These are phyloP conservation scores for Charadrius vociferus DNA, from an alignment of 2,113 vertebrate species.

Conservation along the genomic window DNA sequence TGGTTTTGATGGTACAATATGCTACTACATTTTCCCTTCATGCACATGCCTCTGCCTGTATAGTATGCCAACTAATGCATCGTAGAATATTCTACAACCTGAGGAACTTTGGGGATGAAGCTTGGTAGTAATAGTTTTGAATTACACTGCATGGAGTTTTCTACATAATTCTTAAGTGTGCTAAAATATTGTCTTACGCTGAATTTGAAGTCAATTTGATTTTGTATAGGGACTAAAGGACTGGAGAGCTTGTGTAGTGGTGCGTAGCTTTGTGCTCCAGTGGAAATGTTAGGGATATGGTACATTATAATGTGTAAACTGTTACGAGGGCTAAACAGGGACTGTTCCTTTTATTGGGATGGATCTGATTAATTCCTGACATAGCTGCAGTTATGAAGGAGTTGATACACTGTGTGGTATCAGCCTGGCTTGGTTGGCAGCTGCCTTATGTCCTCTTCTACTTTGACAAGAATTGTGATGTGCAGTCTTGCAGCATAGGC, in stretches of 20 bases:
- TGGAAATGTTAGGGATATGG: fast-evolving
- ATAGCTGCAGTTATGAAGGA: background rate
- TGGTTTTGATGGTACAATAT: background rate
- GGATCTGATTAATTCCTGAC: background rate
- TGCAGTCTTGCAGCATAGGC: background rate
- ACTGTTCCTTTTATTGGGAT: background rate
- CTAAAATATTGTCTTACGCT: background rate
- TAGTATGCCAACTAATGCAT: background rate
- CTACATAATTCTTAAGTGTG: background rate
- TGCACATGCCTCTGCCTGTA: background rate
- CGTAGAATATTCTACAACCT: background rate
- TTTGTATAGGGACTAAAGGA: background rate
- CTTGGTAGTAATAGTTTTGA: background rate
- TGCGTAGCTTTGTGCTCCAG: background rate
- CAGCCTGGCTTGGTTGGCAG: background rate
- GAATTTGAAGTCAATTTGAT: background rate
- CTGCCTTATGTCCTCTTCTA: background rate
- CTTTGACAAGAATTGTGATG: background rate
- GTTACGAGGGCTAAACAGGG: background rate
- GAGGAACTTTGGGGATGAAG: background rate
- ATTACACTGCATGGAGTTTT: background rate
- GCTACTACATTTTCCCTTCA: background rate
- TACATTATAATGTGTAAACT: background rate
- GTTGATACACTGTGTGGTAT: background rate
- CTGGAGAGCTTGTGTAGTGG: background rate